Evolutionary conservation across 2,113 vertebrate species (phyloP).

Genomic region (Salvator merianae): DNA sequence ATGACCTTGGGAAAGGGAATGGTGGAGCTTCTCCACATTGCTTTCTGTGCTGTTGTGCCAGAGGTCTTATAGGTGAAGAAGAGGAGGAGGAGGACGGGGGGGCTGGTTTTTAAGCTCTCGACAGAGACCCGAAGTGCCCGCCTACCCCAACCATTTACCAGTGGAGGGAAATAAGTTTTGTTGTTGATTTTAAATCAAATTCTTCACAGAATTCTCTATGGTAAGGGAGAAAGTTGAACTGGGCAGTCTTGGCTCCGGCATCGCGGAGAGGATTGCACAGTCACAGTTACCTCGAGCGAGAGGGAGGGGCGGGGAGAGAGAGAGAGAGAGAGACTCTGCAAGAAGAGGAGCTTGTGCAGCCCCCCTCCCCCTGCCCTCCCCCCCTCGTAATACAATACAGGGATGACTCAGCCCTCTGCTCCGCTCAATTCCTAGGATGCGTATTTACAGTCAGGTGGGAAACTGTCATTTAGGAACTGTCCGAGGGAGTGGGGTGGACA

Average conservation of each 20-base stretch:
- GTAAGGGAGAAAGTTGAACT: not conserved
- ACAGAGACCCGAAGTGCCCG: too few relatives aligned
- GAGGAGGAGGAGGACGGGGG: too few relatives aligned
- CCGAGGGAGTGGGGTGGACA: not conserved
- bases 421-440: constrained; percentile 31
- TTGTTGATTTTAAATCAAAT: not conserved
- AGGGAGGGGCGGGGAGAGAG: not conserved
- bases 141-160: too few relatives aligned
- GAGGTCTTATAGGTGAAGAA: too few relatives aligned
- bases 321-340: not conserved
- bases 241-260: not conserved
- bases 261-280: not conserved
- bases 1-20: too few relatives aligned
- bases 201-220: constrained; percentile 13
- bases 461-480: constrained; percentile 45
- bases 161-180: too few relatives aligned
- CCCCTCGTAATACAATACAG: constrained; percentile 10
- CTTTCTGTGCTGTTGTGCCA: too few relatives aligned
- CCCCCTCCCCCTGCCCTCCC: not conserved
- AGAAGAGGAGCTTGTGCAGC: not conserved
- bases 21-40: too few relatives aligned
- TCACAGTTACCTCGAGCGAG: not conserved
- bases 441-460: constrained; percentile 66
- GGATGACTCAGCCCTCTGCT: constrained; percentile 76
- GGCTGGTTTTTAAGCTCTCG: too few relatives aligned